Evolutionary conservation across 2,797 vertebrate genomes (phyloP).

Genomic region (Eupleurogrammus muticus): DNA sequence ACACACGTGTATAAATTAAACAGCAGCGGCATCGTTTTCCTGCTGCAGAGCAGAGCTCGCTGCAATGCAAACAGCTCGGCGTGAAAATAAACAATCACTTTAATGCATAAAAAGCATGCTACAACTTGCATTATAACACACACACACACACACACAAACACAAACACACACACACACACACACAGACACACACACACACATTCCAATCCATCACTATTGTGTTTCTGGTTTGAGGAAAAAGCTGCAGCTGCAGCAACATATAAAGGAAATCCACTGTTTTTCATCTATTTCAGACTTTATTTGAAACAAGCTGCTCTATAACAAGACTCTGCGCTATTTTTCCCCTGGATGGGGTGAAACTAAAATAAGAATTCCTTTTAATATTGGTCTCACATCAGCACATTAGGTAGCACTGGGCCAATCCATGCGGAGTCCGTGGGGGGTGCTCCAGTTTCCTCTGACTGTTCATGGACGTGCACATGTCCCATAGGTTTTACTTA

Average conservation of each 20-base stretch:
- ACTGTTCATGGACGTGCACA: conserved; percentile 47
- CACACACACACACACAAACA: neutral
- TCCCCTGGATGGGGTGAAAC: conserved; percentile 6
- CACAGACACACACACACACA: neutral
- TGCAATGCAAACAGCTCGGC: no score
- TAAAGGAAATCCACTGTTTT: neutral
- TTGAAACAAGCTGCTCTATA: neutral
- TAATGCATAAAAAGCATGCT: no score
- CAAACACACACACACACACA: no score
- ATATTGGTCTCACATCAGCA: conserved; percentile 19
- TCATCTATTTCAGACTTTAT: neutral
- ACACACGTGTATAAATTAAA: neutral
- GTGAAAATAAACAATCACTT: no score
- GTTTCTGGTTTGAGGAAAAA: neutral
- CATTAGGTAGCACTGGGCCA: conserved; percentile 15
- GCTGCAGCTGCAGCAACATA: neutral
- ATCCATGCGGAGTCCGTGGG: neutral
- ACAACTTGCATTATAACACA: neutral
- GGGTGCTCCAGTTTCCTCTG: conserved; percentile 39
- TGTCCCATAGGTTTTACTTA: no score
- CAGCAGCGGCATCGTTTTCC: no score
- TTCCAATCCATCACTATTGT: neutral
- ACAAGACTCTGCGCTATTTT: neutral
- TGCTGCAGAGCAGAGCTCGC: no score
- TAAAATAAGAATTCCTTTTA: conserved; percentile 35